Percentiles rank a stretch among this genome's conserved stretches.
Conservation (phyloP, 2,797 vertebrate genomes). For the Myotis daubentonii region DNA sequence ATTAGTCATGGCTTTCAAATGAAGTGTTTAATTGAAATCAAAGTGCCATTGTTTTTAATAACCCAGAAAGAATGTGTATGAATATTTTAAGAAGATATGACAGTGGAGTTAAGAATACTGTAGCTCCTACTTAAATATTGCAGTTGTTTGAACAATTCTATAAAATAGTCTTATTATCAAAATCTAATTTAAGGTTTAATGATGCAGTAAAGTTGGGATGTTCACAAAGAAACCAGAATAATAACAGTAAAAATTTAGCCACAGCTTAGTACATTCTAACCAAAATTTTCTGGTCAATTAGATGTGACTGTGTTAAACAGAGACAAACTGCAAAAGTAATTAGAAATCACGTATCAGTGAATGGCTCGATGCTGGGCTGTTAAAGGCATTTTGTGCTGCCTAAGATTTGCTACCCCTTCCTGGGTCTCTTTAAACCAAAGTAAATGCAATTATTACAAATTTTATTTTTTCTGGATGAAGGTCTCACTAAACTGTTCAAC, state of each 20-base stretch:
- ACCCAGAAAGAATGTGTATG: slow-evolving; percentile 75
- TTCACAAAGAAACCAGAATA: slow-evolving; percentile 83
- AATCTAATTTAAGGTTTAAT: slow-evolving; percentile 85
- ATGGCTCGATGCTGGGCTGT: slow-evolving; percentile 64
- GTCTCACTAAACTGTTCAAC: slow-evolving; percentile 9
- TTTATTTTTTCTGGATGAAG: slow-evolving; percentile 48
- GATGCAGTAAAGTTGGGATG: slow-evolving; percentile 82
- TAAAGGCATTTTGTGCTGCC: slow-evolving; percentile 74
- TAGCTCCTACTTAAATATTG: slow-evolving; percentile 30
- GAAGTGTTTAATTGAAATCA: slow-evolving; percentile 84
- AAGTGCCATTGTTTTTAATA: slow-evolving; percentile 78
- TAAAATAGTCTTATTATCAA: slow-evolving; percentile 82
- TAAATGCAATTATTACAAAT: slow-evolving; percentile 2
- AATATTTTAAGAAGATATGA: slow-evolving; percentile 42
- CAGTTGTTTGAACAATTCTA: slow-evolving; percentile 78
- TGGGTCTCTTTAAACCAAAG: neutral
- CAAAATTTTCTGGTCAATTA: slow-evolving; percentile 86
- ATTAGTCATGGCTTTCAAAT: slow-evolving; percentile 79
- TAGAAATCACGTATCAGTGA: slow-evolving; percentile 79
- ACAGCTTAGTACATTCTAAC: slow-evolving; percentile 75
- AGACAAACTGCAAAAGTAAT: slow-evolving; percentile 84
- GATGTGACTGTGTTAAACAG: slow-evolving; percentile 84
- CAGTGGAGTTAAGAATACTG: slow-evolving; percentile 42
- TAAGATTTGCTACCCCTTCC: slow-evolving; percentile 59
- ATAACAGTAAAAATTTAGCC: slow-evolving; percentile 82